phyloP scores from a whole-genome alignment of 2,113 vertebrate genomes.

The Sinocyclocheilus rhinocerous region DNA sequence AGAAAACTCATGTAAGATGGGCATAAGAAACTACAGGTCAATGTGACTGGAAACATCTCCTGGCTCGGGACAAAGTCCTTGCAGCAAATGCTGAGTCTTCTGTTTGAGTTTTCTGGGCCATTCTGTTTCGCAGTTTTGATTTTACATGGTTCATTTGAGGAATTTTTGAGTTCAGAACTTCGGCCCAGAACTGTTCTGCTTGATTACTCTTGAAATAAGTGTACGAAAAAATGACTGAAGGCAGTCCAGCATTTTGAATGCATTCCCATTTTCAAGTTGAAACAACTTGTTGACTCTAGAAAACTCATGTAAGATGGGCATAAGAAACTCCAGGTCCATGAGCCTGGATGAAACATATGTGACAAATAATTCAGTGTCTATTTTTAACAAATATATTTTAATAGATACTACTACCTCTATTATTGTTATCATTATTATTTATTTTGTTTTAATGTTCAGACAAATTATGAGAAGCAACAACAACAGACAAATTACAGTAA shows the following conservation, averaged over 20 bases:
- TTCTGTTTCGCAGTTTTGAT: neutral
- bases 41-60: neutral
- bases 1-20: slow-evolving; percentile 4
- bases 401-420: no score
- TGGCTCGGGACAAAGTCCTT: neutral
- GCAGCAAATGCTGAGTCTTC: neutral
- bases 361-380: no score
- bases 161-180: no score
- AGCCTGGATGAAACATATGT: no score
- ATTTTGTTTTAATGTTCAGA: no score
- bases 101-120: neutral
- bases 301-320: slow-evolving; percentile 12
- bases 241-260: slow-evolving; percentile 17
- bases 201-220: no score
- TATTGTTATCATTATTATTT: no score
- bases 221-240: neutral
- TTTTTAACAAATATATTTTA: no score
- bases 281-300: slow-evolving; percentile 18
- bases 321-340: slow-evolving; percentile 26
- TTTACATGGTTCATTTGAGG: neutral
- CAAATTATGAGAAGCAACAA: no score
- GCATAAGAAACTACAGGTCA: slow-evolving; percentile 27
- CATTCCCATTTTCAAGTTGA: neutral
- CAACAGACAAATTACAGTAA: no score
- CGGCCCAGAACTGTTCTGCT: slow-evolving; percentile 6